Conservation (phyloP, 2,888 invertebrate species). For the Isotomurus palustris region DNA sequence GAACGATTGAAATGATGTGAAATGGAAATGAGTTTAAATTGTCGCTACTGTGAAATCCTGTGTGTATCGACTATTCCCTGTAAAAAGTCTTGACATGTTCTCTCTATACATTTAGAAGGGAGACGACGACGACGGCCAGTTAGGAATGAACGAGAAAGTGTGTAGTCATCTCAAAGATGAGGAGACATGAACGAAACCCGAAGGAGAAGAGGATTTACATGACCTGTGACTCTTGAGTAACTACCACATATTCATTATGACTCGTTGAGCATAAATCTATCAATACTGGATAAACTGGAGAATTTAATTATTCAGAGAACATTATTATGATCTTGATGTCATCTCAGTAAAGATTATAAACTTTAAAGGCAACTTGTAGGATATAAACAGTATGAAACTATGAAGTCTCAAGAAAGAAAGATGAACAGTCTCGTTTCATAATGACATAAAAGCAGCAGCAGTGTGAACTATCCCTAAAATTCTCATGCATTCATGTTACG, state of each 20-base stretch:
- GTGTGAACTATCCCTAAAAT: too few species aligned
- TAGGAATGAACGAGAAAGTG: not conserved
- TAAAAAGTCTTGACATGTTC: too few species aligned
- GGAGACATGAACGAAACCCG: not conserved
- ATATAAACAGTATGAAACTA: not conserved
- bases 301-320: not conserved
- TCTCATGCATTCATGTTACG: too few species aligned
- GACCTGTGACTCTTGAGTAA: not conserved
- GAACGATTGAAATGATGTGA: not conserved
- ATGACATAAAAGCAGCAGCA: too few species aligned
- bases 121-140: not conserved
- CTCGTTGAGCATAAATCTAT: conserved; percentile 12
- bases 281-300: conserved; percentile 7
- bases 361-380: not conserved
- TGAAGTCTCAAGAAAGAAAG: not conserved
- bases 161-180: not conserved
- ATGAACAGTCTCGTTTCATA: too few species aligned
- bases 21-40: not conserved
- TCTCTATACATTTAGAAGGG: not conserved
- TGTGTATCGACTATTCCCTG: too few species aligned
- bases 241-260: not conserved
- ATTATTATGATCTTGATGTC: not conserved
- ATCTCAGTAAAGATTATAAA: not conserved
- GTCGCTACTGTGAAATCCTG: too few species aligned
- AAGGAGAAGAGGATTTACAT: not conserved